Conservation (phyloP, 2,888 invertebrate genomes). For the Seira ritae region DNA sequence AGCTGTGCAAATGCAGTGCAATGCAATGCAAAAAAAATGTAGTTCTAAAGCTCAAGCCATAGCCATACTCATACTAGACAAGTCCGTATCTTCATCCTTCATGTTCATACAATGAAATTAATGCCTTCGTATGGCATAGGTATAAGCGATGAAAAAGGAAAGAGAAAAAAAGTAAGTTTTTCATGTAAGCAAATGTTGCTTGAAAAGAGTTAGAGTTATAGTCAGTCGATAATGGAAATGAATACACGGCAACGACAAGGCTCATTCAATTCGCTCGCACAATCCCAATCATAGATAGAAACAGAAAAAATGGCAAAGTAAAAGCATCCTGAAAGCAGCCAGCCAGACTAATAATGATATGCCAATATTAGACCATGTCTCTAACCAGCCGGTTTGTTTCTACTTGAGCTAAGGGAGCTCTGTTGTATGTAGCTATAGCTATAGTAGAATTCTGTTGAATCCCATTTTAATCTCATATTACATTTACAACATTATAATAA, state of each 20-base stretch:
- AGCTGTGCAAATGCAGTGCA: constrained; percentile 5
- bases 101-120: background rate
- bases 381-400: background rate
- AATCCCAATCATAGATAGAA: background rate
- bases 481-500: background rate
- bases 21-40: background rate
- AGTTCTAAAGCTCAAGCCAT: background rate
- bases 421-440: background rate
- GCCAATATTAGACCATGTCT: background rate
- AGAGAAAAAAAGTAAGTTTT: background rate
- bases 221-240: constrained; percentile 3
- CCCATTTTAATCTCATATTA: constrained; percentile 2
- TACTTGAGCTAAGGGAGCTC: too few relatives aligned
- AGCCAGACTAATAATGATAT: background rate
- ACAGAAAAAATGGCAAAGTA: background rate
- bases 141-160: background rate
- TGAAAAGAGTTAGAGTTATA: too few relatives aligned
- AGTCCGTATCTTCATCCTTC: too few relatives aligned
- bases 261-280: background rate
- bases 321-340: too few relatives aligned
- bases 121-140: background rate
- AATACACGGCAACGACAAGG: background rate
- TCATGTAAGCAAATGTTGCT: constrained; percentile 6
- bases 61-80: background rate
- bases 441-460: background rate